Evolutionary conservation across 2,797 vertebrate genomes (phyloP), one percentile per base, ranked within the genome.

Genomic region (Benthosema pterotum): DNA sequence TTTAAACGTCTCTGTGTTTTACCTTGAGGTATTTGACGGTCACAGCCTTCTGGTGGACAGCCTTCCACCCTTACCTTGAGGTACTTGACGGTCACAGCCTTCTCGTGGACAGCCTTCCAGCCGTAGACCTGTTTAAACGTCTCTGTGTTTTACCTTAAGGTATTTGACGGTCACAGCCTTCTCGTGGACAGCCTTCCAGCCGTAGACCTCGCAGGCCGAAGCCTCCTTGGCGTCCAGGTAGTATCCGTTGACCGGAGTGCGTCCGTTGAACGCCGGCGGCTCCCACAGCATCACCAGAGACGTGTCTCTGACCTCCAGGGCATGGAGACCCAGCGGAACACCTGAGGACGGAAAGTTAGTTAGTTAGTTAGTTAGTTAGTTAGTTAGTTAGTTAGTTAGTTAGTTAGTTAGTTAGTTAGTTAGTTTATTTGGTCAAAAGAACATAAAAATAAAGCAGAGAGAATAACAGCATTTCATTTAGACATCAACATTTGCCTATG

Each of bases 221-320:
- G 90, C 89, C 72, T 95, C 93, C 77, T 97, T 99, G 64, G 96
- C 4, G 65, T 99, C 97, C 82, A 98, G 69, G 22, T 97, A 99
- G 88, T 94, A 99, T 38, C 97, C 98, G 11, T 87, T 94, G 82
- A 99, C 77, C 0, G 95, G 89, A 65, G 87, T 93, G 63, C 97
- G 94, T 2, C 98, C 98, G 3, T 87, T 82, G 69, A 97, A 95
- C n/a, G 88, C 48, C 0, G 98, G 98, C 0, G 91, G 79, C n/a
- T 95, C 93, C 98, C 97, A 99, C 58, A 97, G 89, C 18, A 99
- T 84, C 65, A 99, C 95, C 58, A 93, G 60, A 0, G 96, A 96
- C 60, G 91, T 88, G 75, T 97, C 95, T 60, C 98, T 94, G 4
- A 98, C 91, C 89, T 99, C 96, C 70, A 91, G 91, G 46, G 90